phyloP scores from a whole-genome alignment of 2,797 vertebrate genomes.

The Ara ararauna region DNA sequence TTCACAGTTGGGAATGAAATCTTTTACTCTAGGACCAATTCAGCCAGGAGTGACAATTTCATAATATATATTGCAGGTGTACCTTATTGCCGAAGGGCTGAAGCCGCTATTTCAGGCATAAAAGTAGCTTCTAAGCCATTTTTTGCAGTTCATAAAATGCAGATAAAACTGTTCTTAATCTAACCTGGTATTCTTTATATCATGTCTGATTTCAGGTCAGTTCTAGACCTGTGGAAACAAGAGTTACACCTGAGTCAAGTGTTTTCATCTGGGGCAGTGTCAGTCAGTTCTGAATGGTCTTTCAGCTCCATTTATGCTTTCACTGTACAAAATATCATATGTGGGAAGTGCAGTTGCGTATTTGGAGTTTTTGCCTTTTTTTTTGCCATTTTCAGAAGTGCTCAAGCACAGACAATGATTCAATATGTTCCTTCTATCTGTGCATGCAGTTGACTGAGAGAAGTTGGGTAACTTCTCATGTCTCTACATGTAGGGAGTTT shows the following conservation, averaged over 20 bases:
- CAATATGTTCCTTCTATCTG: background rate
- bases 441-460: background rate
- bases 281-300: background rate
- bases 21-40: background rate
- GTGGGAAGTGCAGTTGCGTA: background rate
- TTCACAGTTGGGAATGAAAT: background rate
- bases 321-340: background rate
- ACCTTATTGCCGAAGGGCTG: background rate
- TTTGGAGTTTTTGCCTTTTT: background rate
- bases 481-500: background rate
- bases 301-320: background rate
- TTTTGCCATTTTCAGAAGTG: background rate
- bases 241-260: background rate
- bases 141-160: background rate
- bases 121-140: background rate
- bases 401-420: background rate
- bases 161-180: background rate
- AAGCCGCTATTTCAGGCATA: background rate
- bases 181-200: background rate
- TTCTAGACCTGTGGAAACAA: background rate
- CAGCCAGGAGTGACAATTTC: constrained; percentile 22
- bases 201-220: background rate
- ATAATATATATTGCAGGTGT: background rate
- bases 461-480: background rate
- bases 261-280: background rate